These are phyloP conservation scores for Tribolium freemani DNA, from an alignment of 2,888 invertebrate genomes.

Conservation along the genomic window DNA sequence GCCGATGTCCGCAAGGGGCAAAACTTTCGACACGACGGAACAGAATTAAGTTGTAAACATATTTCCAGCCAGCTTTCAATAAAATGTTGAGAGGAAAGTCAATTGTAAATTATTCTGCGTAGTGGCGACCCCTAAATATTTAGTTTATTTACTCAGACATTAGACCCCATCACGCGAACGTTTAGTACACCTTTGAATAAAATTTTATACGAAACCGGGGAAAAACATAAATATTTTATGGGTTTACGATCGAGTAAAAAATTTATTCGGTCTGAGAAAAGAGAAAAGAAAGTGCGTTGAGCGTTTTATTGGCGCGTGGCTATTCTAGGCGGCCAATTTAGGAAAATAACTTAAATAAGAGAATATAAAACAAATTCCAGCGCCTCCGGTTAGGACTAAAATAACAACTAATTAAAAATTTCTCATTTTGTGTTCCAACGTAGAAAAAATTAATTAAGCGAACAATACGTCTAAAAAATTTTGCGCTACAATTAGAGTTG, in stretches of 20 bases:
- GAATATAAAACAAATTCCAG: too few species aligned
- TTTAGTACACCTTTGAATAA: constrained; percentile 29
- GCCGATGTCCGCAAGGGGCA: neutral
- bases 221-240: constrained; percentile 23
- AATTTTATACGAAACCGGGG: constrained; percentile 14
- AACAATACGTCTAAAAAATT: neutral
- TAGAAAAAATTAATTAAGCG: neutral
- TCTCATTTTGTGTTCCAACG: neutral
- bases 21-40: neutral
- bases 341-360: neutral
- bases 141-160: constrained; percentile 15
- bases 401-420: too few species aligned
- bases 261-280: constrained; percentile 8
- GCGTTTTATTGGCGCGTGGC: neutral
- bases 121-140: too few species aligned
- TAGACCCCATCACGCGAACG: constrained; percentile 12
- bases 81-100: too few species aligned
- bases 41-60: constrained; percentile 12
- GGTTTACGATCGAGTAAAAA: constrained; percentile 32
- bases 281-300: neutral
- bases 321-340: too few species aligned
- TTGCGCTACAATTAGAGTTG: neutral
- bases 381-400: too few species aligned
- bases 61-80: constrained; percentile 5
- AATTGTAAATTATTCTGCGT: too few species aligned